Percentiles rank a stretch among this genome's conserved stretches.
phyloP scores from a whole-genome alignment of 2,888 invertebrate species.

The Drosophila prolongata region DNA sequence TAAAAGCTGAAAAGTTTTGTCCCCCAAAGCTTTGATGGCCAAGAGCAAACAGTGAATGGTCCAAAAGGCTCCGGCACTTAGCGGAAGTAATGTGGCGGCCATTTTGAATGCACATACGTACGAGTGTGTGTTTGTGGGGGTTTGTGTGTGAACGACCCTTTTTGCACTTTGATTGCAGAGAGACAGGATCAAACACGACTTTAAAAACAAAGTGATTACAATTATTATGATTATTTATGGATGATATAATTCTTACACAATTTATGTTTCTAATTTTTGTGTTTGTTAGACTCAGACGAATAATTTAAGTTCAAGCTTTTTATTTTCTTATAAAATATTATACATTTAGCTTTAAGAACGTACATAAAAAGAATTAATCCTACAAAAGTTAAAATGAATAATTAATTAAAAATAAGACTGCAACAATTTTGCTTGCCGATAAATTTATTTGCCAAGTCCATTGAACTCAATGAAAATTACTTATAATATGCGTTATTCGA shows the following conservation, averaged over 20 bases:
- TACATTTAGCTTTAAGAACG: too few relatives aligned
- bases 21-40: slow-evolving; percentile 49
- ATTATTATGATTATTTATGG: too few relatives aligned
- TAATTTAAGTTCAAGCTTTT: too few relatives aligned
- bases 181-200: slow-evolving; percentile 4
- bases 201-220: not conserved
- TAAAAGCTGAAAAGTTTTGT: slow-evolving; percentile 32
- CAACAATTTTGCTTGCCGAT: not conserved
- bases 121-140: not conserved
- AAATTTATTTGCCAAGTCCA: not conserved
- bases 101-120: slow-evolving; percentile 38
- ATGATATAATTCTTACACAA: too few relatives aligned
- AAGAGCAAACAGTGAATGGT: slow-evolving; percentile 50
- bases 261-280: too few relatives aligned
- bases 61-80: slow-evolving; percentile 35
- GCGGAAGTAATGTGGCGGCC: slow-evolving; percentile 42
- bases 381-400: too few relatives aligned
- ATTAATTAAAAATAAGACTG: not conserved
- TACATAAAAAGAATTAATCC: too few relatives aligned
- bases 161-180: slow-evolving; percentile 21
- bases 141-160: slow-evolving; percentile 15
- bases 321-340: too few relatives aligned
- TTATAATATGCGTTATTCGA: not conserved
- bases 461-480: not conserved
- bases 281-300: too few relatives aligned